These are phyloP conservation scores for Margarornis squamiger DNA, from an alignment of 2,797 vertebrate species.

Conservation along the genomic window DNA sequence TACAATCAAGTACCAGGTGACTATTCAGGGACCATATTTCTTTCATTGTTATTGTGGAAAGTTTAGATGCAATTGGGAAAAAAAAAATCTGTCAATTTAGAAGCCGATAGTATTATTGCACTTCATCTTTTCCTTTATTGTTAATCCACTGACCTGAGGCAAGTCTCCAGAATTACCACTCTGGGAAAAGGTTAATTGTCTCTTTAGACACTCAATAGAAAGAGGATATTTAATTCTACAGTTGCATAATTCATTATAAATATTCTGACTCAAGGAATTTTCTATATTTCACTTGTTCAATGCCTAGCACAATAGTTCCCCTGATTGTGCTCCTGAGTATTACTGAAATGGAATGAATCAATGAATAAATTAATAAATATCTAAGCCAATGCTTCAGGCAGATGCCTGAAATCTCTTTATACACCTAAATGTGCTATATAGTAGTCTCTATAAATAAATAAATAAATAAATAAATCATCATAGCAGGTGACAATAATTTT, in stretches of 20 bases:
- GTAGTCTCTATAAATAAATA: not conserved
- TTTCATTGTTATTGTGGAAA: not conserved
- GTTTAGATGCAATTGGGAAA: not conserved
- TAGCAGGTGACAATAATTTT: not conserved
- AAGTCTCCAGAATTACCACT: not conserved
- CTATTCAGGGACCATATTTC: not conserved
- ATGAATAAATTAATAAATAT: constrained; percentile 51
- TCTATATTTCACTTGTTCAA: constrained; percentile 1
- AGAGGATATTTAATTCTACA: not conserved
- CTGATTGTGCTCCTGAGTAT: not conserved
- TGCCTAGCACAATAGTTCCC: not conserved
- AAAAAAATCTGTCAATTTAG: not conserved
- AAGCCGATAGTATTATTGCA: not conserved
- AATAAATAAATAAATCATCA: not conserved
- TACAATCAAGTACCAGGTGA: not conserved
- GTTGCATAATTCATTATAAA: not conserved
- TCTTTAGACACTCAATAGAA: not conserved
- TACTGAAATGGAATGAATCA: constrained; percentile 11
- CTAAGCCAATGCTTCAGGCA: not conserved
- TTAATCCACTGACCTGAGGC: not conserved
- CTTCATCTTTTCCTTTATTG: not conserved
- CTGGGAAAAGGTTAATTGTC: not conserved
- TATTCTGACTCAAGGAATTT: not conserved
- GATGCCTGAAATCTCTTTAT: not conserved
- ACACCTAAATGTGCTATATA: not conserved